Conservation (phyloP, 35 echinoderm and acorn worm species). For the Lytechinus pictus region DNA sequence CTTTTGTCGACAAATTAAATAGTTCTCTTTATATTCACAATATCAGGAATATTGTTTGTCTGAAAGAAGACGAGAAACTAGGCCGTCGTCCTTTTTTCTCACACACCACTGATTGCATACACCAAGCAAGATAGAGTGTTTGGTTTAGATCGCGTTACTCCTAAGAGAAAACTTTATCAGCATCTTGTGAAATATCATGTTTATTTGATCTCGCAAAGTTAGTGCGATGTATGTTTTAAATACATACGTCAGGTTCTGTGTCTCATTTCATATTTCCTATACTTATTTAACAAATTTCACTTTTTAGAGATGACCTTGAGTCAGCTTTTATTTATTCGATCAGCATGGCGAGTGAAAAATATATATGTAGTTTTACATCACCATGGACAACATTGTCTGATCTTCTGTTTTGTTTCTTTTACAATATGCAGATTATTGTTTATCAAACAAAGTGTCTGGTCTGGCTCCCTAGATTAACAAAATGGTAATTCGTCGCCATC, state of each 20-base stretch:
- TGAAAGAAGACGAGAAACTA: not conserved
- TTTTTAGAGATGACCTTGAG: not conserved
- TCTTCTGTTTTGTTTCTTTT: too few relatives aligned
- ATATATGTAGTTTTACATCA: not conserved
- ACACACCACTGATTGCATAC: not conserved
- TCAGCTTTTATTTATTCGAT: not conserved
- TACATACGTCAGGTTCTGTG: not conserved
- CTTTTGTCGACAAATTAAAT: not conserved
- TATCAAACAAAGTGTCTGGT: too few relatives aligned
- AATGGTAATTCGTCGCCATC: too few relatives aligned
- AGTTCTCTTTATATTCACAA: not conserved
- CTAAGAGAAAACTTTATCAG: not conserved
- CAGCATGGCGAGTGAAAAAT: not conserved
- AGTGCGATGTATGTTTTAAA: not conserved
- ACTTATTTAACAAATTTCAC: not conserved
- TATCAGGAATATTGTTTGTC: not conserved
- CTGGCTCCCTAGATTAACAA: too few relatives aligned
- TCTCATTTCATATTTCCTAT: not conserved
- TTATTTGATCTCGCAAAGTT: not conserved
- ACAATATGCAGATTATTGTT: too few relatives aligned
- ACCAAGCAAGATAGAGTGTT: not conserved
- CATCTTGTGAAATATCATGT: slow-evolving; percentile 19
- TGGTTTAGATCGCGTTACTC: not conserved
- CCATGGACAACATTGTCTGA: not conserved
- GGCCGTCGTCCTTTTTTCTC: not conserved